phyloP scores from a whole-genome alignment of 2,888 invertebrate genomes.

The Epistrophe grossulariae region DNA sequence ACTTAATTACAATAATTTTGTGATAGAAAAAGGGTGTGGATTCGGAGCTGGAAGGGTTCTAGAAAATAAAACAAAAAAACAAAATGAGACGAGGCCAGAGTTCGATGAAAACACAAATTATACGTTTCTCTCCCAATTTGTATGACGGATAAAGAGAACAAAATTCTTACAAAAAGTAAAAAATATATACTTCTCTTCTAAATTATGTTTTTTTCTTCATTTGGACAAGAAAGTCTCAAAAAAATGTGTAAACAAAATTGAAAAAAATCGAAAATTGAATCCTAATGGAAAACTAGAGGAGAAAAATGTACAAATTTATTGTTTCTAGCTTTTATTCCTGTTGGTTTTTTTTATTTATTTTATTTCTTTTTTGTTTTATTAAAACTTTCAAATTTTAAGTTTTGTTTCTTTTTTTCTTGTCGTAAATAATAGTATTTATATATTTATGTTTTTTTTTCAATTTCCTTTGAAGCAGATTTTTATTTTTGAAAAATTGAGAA shows the following conservation, averaged over 20 bases:
- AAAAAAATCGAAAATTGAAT: constrained; percentile 23
- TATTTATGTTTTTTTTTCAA: constrained; percentile 57
- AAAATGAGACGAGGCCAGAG: constrained; percentile 45
- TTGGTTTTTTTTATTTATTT: constrained; percentile 44
- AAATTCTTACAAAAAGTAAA: constrained; percentile 31
- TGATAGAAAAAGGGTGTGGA: constrained; percentile 48
- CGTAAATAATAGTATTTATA: constrained; percentile 74
- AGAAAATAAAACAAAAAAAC: constrained; percentile 41
- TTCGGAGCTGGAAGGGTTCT: constrained; percentile 28
- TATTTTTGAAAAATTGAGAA: constrained; percentile 57
- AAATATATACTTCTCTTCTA: constrained; percentile 31
- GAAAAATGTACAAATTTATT: constrained; percentile 67
- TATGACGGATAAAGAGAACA: constrained; percentile 23
- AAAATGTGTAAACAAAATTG: neutral
- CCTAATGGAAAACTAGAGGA: constrained; percentile 44
- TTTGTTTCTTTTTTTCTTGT: constrained; percentile 61
- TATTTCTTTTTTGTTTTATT: constrained; percentile 56
- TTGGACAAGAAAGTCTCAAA: constrained; percentile 11
- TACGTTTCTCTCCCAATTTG: constrained; percentile 19
- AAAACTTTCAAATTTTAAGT: constrained; percentile 69
- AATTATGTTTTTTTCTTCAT: constrained; percentile 4
- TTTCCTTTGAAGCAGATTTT: constrained; percentile 62
- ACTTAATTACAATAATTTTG: constrained; percentile 54
- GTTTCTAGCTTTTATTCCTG: constrained; percentile 60
- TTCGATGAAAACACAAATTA: constrained; percentile 39